Conservation (phyloP, 2,888 invertebrate species). For the Cataglyphis livida region DNA sequence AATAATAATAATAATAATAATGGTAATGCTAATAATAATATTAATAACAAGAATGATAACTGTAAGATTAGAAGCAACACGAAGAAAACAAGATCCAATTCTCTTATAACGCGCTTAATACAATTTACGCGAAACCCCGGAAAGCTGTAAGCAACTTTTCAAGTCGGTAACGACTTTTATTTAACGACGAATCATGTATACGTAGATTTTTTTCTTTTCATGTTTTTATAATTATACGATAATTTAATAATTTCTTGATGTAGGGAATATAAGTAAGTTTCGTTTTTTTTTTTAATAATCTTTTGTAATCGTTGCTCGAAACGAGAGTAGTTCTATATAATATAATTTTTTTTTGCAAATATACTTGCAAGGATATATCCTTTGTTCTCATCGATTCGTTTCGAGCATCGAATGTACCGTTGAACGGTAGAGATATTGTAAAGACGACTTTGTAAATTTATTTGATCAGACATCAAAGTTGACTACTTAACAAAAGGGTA, state of each 20-base stretch:
- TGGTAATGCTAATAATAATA: constrained; percentile 18
- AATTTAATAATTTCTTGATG: not conserved
- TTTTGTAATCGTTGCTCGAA: constrained; percentile 66
- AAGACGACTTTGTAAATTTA: constrained; percentile 51
- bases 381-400: constrained; percentile 20
- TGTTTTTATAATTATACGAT: not conserved
- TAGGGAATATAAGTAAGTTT: not conserved
- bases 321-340: not conserved
- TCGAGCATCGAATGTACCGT: constrained; percentile 62
- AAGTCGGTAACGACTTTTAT: constrained; percentile 22
- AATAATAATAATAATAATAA: constrained; percentile 5
- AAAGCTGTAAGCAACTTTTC: constrained; percentile 15
- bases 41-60: constrained; percentile 10
- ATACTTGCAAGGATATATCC: not conserved
- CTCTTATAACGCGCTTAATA: constrained; percentile 45
- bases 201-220: not conserved
- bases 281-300: constrained; percentile 26
- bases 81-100: constrained; percentile 42
- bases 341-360: not conserved
- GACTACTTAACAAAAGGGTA: constrained; percentile 58
- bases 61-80: constrained; percentile 32
- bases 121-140: constrained; percentile 37
- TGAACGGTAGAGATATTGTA: constrained; percentile 47
- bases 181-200: constrained; percentile 14
- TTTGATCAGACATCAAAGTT: constrained; percentile 45